These are phyloP conservation scores for Karalla daura DNA, from an alignment of 2,797 vertebrate species.

Conservation along the genomic window DNA sequence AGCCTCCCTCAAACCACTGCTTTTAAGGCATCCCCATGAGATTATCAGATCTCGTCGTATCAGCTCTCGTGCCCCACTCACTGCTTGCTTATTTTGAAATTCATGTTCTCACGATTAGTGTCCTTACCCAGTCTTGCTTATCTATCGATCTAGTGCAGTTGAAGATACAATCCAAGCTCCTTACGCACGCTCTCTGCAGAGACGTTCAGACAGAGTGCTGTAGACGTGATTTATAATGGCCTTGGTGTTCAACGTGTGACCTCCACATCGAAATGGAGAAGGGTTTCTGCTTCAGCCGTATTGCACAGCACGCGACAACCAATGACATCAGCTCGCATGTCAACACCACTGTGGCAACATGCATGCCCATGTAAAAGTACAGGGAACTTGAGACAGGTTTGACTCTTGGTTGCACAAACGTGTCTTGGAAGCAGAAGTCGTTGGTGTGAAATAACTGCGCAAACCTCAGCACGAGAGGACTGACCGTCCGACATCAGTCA, in stretches of 20 bases:
- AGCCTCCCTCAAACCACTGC: no score
- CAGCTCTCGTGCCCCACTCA: no score
- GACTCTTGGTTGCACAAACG: slow-evolving; percentile 15
- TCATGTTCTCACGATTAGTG: no score
- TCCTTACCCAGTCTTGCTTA: no score
- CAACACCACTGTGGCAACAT: slow-evolving; percentile 19
- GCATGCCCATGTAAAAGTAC: background rate
- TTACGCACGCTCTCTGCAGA: background rate
- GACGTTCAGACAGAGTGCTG: background rate
- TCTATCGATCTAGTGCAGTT: no score
- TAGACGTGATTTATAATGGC: background rate
- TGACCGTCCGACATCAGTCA: background rate
- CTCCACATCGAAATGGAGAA: slow-evolving; percentile 40
- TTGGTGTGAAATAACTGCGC: background rate
- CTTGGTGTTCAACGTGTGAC: slow-evolving; percentile 25
- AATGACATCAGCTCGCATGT: slow-evolving; percentile 17
- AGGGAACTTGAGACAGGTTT: slow-evolving; percentile 12
- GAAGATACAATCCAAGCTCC: background rate
- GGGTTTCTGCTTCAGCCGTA: slow-evolving; percentile 27
- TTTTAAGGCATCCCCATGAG: no score
- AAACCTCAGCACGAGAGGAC: background rate
- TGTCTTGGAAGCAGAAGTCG: slow-evolving; percentile 1
- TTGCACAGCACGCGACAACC: slow-evolving; percentile 29
- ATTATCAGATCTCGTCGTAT: no score
- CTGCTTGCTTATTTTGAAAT: no score